Percentiles rank a stretch among this genome's conserved stretches.
phyloP scores from a whole-genome alignment of 2,888 invertebrate species.

The Empis livida region DNA sequence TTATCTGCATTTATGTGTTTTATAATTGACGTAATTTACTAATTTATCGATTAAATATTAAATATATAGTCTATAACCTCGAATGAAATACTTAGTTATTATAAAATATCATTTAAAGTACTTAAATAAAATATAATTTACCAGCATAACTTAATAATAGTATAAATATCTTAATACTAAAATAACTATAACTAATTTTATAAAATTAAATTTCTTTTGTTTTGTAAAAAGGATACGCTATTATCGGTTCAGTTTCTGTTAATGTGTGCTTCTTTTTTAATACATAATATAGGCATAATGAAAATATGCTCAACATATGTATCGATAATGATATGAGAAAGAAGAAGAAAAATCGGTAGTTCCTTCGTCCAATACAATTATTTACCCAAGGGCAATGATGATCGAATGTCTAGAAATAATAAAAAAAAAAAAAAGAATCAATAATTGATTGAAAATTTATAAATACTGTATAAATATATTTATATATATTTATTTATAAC shows the following conservation, averaged over 20 bases:
- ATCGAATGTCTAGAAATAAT: conserved; percentile 79
- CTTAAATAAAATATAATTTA: not conserved
- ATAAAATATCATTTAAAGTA: no score
- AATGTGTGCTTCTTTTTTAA: conserved; percentile 72
- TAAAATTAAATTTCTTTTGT: not conserved
- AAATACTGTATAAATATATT: conserved; percentile 1
- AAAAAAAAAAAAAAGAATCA: conserved; percentile 6
- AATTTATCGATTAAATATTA: no score
- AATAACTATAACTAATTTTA: no score
- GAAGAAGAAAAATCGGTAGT: conserved; percentile 98
- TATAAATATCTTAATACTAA: not conserved
- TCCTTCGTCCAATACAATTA: conserved; percentile 92
- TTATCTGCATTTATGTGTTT: no score
- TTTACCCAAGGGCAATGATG: conserved; percentile 99
- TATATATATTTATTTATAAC: not conserved
- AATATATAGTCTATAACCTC: no score
- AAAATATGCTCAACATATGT: conserved; percentile 97
- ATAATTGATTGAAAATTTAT: no score
- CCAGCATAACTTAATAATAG: conserved; percentile 1
- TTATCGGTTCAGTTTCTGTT: conserved; percentile 66
- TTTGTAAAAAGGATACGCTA: conserved; percentile 65
- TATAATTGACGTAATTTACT: no score
- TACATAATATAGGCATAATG: conserved; percentile 83
- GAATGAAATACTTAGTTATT: no score
- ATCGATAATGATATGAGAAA: conserved; percentile 91